Evolutionary conservation across 2,888 invertebrate genomes (phyloP), one percentile per base, ranked within the genome.

Genomic region (Agrochola lota): DNA sequence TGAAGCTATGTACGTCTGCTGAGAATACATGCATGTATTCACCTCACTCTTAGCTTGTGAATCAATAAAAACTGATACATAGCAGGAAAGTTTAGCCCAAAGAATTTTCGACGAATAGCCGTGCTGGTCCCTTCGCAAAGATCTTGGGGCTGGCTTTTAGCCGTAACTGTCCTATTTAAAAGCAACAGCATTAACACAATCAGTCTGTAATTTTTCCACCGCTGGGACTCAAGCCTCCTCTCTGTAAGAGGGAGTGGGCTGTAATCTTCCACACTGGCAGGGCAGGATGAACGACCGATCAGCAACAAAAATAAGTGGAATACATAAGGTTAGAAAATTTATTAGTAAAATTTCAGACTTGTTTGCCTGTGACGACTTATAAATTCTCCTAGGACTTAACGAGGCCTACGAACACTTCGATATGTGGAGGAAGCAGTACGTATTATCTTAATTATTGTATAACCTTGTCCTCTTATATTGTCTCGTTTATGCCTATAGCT

Each of bases 1-100:
- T n/a, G 43, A 26, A 43, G 43, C n/a, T 8, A 30, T 74, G 9
- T 66, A 15, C 40, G 9, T 30, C 55, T 43, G 40, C 62, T 62
- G n/a, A 12, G n/a, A 60, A 23, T 17, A 17, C 40, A 26, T 26
- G 64, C 20, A 60, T 43, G 49, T 43, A 30, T 67, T 67, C 20
- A 6, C 17, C 23, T 69, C 20, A 30, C 15, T 67, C 43, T 11
- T 67, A 55, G 30, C n/a, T 52, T 57, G 17, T 23, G 23, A 35
- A 23, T 46, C 9, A 40, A 17, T 43, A 23, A 46, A 26, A 49
- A n/a, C 23, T 35, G n/a, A 12, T 46, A 46, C 23, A 52, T 8
- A 40, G 70, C 23, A 52, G 71, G 71, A 78, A 78, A 78, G 78
- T 59, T 43, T 55, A 43, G 20, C 30, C 23, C 35, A n/a, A 15